Evolutionary conservation across 1,140 invertebrate genomes (phyloP), one percentile per base, ranked within the genome.

Genomic region (Caerostris extrusa): DNA sequence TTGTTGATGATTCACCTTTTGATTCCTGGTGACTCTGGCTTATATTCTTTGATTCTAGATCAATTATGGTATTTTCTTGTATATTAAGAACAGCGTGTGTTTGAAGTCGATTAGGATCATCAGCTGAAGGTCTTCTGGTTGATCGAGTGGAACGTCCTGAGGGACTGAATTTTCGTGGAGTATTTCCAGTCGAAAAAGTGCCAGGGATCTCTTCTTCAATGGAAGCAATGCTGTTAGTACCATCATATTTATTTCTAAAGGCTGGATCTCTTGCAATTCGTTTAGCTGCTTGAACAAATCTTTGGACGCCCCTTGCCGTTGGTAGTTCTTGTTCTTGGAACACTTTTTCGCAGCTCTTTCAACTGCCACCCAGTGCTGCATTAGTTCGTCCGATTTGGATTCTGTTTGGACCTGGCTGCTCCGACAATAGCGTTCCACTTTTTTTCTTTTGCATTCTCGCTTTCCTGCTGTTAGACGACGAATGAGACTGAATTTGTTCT

Each of bases 351-450:
- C 10, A 95, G 60, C 17, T 94, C 91, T 82, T 90, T 90, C 7
- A 95, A 67, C 91, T 93, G 3, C 88, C 71, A 71, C 90, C 69
- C 34, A 34, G 14, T 17, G 17, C 0, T 5, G 53, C 5, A 2
- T 17, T 12, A 19, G 71, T 85, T 12, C 50, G 93, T n/a, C 94
- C 94, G 55, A 94, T 94, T n/a, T 0, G 57, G 94, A 53, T 94
- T 93, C n/a, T 93, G 90, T 64, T 61, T 93, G 3, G 85, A 55
- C 5, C 69, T 57, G 2, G 93, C 90, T 34, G 94, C 94, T 19
- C 57, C 86, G 0, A 98, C 98, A 90, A 98, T 96, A 3, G 97
- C 97, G 95, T 98, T 98, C 98, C 98, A 98, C 94, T 98, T 98
- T 94, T 97, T 98, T 2, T n/a, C n/a, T 95, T 97, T 97, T 1